Evolutionary conservation across 2,888 invertebrate species (phyloP).

Genomic region (Notocelia uddmanniana): DNA sequence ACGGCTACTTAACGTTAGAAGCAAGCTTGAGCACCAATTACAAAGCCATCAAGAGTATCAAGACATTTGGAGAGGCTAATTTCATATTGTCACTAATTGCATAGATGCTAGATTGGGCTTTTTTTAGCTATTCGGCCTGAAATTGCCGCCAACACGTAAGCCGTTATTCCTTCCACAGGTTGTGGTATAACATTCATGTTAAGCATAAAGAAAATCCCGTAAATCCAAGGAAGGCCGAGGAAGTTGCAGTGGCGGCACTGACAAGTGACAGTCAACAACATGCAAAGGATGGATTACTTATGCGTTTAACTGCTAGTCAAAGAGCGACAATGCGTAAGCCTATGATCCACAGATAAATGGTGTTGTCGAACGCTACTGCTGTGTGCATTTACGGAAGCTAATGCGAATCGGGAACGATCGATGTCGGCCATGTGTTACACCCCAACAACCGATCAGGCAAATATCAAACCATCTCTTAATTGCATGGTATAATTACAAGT

Average conservation of each 20-base stretch:
- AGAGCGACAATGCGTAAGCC: conserved; percentile 23
- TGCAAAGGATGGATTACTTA: neutral
- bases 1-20: neutral
- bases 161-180: conserved; percentile 4
- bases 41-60: neutral
- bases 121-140: neutral
- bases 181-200: too few relatives aligned
- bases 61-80: neutral
- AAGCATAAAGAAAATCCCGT: too few relatives aligned
- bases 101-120: neutral
- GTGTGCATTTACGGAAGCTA: neutral
- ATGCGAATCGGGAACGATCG: neutral
- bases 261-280: neutral
- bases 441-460: neutral
- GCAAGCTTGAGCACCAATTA: conserved; percentile 2
- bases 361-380: neutral
- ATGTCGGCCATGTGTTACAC: neutral
- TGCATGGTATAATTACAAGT: neutral
- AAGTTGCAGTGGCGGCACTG: neutral
- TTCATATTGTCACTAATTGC: neutral
- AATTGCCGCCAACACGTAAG: conserved; percentile 21
- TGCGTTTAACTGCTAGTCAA: neutral
- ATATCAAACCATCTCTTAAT: neutral
- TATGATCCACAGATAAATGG: conserved; percentile 19
- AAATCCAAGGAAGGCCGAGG: neutral